A percentile compares a stretch with the other conserved stretches of the same genome.
phyloP scores from a whole-genome alignment of 2,113 vertebrate species.

The Morone saxatilis region DNA sequence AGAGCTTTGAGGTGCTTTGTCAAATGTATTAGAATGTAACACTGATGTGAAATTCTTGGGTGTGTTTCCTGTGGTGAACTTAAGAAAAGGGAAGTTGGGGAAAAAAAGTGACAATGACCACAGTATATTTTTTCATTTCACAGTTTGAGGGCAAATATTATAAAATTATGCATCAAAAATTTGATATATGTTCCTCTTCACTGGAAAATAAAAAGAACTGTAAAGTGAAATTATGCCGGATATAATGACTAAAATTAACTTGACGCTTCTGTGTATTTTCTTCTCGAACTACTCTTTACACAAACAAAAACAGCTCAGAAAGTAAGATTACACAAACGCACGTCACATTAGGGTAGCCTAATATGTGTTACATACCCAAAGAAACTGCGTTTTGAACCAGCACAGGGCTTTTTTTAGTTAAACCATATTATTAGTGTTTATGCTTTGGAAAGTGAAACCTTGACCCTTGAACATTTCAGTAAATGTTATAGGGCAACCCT shows the following conservation, averaged over 20 bases:
- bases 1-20: neutral
- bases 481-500: too few species aligned
- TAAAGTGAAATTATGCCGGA: neutral
- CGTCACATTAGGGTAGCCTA: neutral
- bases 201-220: neutral
- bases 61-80: slow-evolving; percentile 66
- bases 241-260: neutral
- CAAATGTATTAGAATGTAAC: neutral
- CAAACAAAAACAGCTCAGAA: neutral
- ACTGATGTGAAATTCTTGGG: slow-evolving; percentile 35
- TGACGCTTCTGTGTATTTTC: neutral
- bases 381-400: too few species aligned
- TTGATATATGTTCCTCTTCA: neutral
- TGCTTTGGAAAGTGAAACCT: too few species aligned
- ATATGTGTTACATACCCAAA: neutral
- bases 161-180: neutral
- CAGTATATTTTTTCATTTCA: neutral
- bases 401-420: too few species aligned
- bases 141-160: neutral
- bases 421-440: too few species aligned
- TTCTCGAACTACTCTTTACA: neutral
- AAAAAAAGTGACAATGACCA: neutral
- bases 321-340: too few species aligned
- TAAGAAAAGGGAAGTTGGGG: slow-evolving; percentile 57
- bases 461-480: too few species aligned